phyloP scores from a whole-genome alignment of 2,113 vertebrate species.

The Calyptommatus sinebrachiatus region DNA sequence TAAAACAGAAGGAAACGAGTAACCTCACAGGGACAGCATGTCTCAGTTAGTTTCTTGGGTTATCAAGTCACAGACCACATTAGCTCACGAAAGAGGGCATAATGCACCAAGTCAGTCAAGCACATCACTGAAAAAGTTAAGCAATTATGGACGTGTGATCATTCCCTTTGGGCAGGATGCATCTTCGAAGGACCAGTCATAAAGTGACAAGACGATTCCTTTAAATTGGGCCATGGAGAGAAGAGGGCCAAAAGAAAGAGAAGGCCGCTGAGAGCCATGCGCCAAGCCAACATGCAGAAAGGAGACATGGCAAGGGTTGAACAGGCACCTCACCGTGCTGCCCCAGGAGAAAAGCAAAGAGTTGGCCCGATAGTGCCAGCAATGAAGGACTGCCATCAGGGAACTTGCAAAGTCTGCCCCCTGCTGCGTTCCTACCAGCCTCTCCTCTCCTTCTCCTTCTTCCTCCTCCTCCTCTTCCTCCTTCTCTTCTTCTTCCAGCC shows the following conservation, averaged over 20 bases:
- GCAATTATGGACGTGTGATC: not conserved
- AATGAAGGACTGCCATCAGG: constrained; percentile 88
- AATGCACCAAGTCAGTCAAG: not conserved
- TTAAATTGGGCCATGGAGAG: not conserved
- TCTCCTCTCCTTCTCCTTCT: constrained; percentile 69
- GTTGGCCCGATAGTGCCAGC: constrained; percentile 90
- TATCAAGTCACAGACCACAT: not conserved
- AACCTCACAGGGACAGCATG: not conserved
- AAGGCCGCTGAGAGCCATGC: constrained; percentile 41
- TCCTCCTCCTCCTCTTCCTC: constrained; percentile 71
- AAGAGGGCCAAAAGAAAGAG: not conserved
- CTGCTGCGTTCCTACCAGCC: constrained; percentile 86
- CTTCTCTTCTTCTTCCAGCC: constrained; percentile 67
- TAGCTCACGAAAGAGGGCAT: not conserved
- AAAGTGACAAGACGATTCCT: not conserved
- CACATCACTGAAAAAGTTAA: not conserved
- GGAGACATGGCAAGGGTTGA: constrained; percentile 29
- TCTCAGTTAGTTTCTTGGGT: not conserved
- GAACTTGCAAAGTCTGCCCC: constrained; percentile 91
- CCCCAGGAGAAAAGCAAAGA: constrained; percentile 90
- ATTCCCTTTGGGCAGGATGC: not conserved
- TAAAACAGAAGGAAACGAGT: not conserved
- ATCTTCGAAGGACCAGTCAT: not conserved
- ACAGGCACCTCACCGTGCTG: constrained; percentile 88
- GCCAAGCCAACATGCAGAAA: constrained; percentile 53